These are phyloP conservation scores for Rhopalosiphum maidis DNA, from an alignment of 1,140 invertebrate genomes.

Conservation along the genomic window DNA sequence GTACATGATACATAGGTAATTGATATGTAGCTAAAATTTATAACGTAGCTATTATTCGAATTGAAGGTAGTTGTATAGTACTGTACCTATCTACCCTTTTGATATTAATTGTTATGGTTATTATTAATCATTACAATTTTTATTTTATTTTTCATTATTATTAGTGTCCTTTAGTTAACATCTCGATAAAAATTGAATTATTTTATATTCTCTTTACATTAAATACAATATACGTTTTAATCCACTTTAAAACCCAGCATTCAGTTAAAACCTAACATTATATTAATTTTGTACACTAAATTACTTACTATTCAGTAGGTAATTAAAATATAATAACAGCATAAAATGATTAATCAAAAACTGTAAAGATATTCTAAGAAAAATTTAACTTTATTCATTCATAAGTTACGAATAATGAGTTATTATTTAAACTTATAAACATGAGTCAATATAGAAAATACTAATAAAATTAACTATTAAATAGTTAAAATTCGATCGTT, in stretches of 20 bases:
- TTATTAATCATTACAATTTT: neutral
- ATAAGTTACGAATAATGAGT: neutral
- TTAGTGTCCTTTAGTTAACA: neutral
- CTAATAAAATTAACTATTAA: neutral
- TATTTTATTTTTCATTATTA: neutral
- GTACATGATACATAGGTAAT: neutral
- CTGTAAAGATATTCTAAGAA: neutral
- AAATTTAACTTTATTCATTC: neutral
- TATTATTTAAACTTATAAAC: neutral
- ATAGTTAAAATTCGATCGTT: neutral
- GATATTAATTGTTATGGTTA: neutral
- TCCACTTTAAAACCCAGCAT: neutral
- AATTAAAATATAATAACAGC: neutral
- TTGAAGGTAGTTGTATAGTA: neutral
- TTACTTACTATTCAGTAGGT: neutral
- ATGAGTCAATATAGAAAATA: neutral
- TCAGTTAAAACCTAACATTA: neutral
- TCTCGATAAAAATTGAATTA: neutral
- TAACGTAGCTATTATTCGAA: neutral
- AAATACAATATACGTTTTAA: neutral
- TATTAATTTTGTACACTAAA: neutral
- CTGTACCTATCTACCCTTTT: neutral
- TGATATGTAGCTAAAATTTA: neutral
- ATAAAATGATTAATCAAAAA: neutral
- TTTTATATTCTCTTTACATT: neutral